Conservation (phyloP, 2,888 invertebrate genomes). For the Mimumesa dahlbomi region DNA sequence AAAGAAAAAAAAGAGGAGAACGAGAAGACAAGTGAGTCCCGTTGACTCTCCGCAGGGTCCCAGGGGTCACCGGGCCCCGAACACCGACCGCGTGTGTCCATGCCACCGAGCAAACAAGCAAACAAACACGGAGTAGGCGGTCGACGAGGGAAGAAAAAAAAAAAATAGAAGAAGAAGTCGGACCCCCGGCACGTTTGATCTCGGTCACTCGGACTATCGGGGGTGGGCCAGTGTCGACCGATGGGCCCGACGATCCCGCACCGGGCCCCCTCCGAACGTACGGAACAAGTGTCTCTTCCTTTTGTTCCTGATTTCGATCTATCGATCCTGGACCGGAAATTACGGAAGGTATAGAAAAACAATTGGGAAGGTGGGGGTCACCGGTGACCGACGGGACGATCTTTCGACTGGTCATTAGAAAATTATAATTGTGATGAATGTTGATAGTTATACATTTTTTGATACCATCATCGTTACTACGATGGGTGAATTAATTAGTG, state of each 20-base stretch:
- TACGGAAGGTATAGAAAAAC: no score
- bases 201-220: conserved; percentile 54
- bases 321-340: no score
- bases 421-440: no score
- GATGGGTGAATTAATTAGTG: no score
- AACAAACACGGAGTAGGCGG: conserved; percentile 66
- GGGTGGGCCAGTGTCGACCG: conserved; percentile 56
- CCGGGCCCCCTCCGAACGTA: conserved; percentile 24
- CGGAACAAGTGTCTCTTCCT: conserved; percentile 61
- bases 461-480: no score
- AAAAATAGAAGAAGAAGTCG: conserved; percentile 26
- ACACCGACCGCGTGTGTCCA: conserved; percentile 54
- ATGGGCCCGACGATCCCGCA: conserved; percentile 43
- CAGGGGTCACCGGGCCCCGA: conserved; percentile 2
- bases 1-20: not conserved
- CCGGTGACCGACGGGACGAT: no score
- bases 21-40: no score
- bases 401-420: no score
- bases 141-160: not conserved
- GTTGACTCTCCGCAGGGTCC: not conserved
- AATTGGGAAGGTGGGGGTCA: no score
- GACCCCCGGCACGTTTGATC: conserved; percentile 66
- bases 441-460: no score
- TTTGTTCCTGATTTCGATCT: no score
- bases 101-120: conserved; percentile 70